Conservation (phyloP, 1,140 invertebrate genomes). For the Musca domestica region DNA sequence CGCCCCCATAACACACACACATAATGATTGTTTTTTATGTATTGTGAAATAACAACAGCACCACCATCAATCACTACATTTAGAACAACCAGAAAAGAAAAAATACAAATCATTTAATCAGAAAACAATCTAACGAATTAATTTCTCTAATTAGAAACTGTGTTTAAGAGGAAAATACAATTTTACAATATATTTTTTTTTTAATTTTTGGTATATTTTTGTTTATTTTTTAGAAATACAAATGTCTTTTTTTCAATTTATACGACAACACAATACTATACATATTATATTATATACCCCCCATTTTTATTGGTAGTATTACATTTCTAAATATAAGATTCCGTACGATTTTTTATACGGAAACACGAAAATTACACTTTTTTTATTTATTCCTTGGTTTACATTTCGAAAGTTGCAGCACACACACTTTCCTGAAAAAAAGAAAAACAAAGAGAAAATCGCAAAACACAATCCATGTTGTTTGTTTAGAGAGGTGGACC, state of each 20-base stretch:
- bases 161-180: not conserved
- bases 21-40: too few species aligned
- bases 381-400: not conserved
- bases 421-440: too few species aligned
- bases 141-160: slow-evolving; percentile 3
- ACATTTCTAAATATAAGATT: slow-evolving; percentile 5
- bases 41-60: too few species aligned
- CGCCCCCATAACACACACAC: too few species aligned
- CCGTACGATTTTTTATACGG: slow-evolving; percentile 20
- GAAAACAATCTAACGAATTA: too few species aligned
- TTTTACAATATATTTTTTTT: not conserved
- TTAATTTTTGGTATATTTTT: slow-evolving; percentile 1
- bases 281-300: not conserved
- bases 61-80: not conserved
- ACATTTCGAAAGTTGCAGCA: not conserved
- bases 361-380: not conserved
- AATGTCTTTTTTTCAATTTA: not conserved
- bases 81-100: not conserved
- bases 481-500: too few species aligned
- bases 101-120: not conserved
- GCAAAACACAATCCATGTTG: too few species aligned
- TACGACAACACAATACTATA: not conserved
- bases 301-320: slow-evolving; percentile 17
- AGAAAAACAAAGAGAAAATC: too few species aligned
- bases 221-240: not conserved